Percentiles rank a stretch among this genome's conserved stretches.
Evolutionary conservation across 2,113 vertebrate genomes (phyloP).

Genomic region (Nycticorax nycticorax): DNA sequence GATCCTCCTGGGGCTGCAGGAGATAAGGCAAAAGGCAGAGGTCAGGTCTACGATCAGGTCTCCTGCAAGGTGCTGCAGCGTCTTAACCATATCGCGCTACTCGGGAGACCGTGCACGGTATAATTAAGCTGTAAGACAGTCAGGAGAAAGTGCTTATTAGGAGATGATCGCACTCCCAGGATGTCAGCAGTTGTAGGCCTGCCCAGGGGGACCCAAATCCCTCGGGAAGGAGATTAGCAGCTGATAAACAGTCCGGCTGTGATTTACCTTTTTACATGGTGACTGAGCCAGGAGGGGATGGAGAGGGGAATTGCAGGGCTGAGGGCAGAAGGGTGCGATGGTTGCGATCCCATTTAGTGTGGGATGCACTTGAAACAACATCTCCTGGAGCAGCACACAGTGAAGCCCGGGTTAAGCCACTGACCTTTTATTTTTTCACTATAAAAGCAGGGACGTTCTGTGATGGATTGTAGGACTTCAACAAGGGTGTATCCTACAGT

Average conservation of each 20-base stretch:
- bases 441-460: background rate
- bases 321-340: background rate
- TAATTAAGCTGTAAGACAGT: background rate
- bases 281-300: background rate
- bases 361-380: background rate
- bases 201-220: background rate
- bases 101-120: fast-evolving
- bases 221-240: background rate
- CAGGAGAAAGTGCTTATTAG: background rate
- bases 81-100: fast-evolving
- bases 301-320: background rate
- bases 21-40: background rate
- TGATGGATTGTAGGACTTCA: background rate
- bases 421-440: background rate
- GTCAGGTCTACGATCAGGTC: background rate
- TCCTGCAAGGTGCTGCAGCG: background rate
- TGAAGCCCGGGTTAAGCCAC: background rate
- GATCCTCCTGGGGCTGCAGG: background rate
- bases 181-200: background rate
- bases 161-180: background rate
- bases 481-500: background rate
- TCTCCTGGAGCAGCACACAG: background rate
- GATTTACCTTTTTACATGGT: background rate
- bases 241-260: background rate
- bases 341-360: fast-evolving